Evolutionary conservation across 1,140 invertebrate genomes (phyloP), one percentile per base, ranked within the genome.

Genomic region (Zaprionus camerounensis): DNA sequence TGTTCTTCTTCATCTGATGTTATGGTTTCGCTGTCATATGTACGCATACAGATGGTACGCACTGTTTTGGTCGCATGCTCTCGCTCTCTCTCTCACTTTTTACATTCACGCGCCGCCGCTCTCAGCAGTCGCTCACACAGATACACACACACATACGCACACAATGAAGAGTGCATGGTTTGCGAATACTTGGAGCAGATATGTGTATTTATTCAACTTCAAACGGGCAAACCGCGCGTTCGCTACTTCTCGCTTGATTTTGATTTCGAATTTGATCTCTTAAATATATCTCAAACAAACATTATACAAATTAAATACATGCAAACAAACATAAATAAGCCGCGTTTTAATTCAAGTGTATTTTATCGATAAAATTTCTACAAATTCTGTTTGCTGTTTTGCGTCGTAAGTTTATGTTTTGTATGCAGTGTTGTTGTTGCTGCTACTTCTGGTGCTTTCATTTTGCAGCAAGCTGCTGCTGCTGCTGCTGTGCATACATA

Each of bases 381-480:
- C 15, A 65, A 58, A 51, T 76, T 75, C 34, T 53, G 31, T 22
- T 70, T 64, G 51, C 72, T 41, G 53, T 63, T 76, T 76, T 76
- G 73, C 73, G 68, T 65, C 73, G 68, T 75, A 75, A 75, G 72
- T 71, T 75, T 62, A 73, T 77, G 56, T 73, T 75, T 72, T 80
- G 64, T 44, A 66, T 57, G 51, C 20, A 51, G 4, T 78, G 71
- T 56, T 65, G 76, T 70, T 84, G 73, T 71, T 84, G 81, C 51
- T 79, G 62, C 13, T 68, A 72, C 68, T 85, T 63, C 78, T 85
- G 76, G 49, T 84, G 81, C 81, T 85, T 85, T 81, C 75, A 75
- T 84, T 81, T 84, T 85, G 78, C 78, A 84, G 81, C 78, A 81
- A 84, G 65, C 80, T 82, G 67, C 51, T 69, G 24, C 44, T 69